Base-by-base conservation (phyloP, 2,113 vertebrate genomes). In the Dromaius novaehollandiae region DNA sequence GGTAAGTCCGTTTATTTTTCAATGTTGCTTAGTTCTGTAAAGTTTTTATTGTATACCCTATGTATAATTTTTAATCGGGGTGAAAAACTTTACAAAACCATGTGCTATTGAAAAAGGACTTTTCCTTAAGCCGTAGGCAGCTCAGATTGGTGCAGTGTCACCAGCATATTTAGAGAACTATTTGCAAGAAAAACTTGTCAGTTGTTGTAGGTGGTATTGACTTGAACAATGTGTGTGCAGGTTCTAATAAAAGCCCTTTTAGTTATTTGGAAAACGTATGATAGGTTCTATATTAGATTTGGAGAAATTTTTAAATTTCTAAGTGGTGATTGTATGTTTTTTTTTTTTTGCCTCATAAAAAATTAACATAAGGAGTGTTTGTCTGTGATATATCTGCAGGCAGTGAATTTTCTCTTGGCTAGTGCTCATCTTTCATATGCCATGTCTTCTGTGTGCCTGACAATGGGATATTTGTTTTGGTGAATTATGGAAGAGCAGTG, bases 1-100 rank as follows among this genome's bases (percentile, higher is more conserved):
- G 93, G 83, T 93, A 92, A 89, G 86, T 91, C 95, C 91, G 6
- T 74, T 42, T 77, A 76, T 92, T 95, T 97, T 96, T 95, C 90
- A 96, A 84, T 96, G 93, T 96, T 97, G 83, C 97, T 96, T 93
- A 96, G 97, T 94, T 97, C 95, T 97, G 94, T 96, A 85, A 97
- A 97, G 92, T 97, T 97, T 94, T 96, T 96, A 15, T 80, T 93
- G 36, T 82, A 44, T 80, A 94, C 90, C 90, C 88, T 90, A 30
- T 60, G 9, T 74, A 38, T 87, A 55, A 89, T 50, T 92, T 97
- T 92, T 77, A 85, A 85, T 84, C 50, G 77, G 92, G 92, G 64
- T 58, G 89, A 96, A 97, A 96, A 97, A 95, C 94, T 96, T 95
- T 94, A 96, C 97, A 96, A 96, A 97, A 95, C 96, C 81, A 89